Percentiles rank a stretch among this genome's conserved stretches.
Evolutionary conservation across 2,888 invertebrate species (phyloP).

Genomic region (Lasius platythorax): DNA sequence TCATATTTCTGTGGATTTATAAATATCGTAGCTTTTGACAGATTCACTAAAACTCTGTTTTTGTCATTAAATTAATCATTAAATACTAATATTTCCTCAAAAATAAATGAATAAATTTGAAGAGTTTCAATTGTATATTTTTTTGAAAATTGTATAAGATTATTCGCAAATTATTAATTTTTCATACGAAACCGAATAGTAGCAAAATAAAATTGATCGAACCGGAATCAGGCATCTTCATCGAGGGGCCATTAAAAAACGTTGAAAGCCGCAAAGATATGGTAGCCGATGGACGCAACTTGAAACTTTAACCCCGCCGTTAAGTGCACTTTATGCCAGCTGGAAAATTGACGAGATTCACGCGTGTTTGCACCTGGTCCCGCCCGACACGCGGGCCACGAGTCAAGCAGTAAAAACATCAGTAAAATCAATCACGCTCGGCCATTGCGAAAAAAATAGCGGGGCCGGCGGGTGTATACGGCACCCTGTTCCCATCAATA

Average conservation of each 20-base stretch:
- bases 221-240: not conserved
- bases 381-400: conserved; percentile 28
- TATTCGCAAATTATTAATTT: not conserved
- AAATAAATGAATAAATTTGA: not conserved
- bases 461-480: conserved; percentile 61
- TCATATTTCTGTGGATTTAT: not conserved
- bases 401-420: conserved; percentile 68
- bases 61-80: not conserved
- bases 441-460: conserved; percentile 68
- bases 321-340: conserved; percentile 49
- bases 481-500: conserved; percentile 78
- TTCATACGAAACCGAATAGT: not conserved
- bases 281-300: conserved; percentile 4
- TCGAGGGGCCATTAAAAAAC: not conserved
- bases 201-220: not conserved
- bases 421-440: conserved; percentile 72
- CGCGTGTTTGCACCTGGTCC: conserved; percentile 57
- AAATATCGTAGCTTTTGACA: not conserved
- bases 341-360: conserved; percentile 66
- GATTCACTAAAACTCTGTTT: not conserved
- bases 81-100: not conserved
- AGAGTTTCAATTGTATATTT: not conserved
- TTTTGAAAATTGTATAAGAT: not conserved
- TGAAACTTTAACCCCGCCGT: conserved; percentile 58
- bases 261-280: conserved; percentile 7